Evolutionary conservation across 30 jellyfish, hydroid and myxozoan species (phyloP).

Genomic region (Phacellophora camtschatica): DNA sequence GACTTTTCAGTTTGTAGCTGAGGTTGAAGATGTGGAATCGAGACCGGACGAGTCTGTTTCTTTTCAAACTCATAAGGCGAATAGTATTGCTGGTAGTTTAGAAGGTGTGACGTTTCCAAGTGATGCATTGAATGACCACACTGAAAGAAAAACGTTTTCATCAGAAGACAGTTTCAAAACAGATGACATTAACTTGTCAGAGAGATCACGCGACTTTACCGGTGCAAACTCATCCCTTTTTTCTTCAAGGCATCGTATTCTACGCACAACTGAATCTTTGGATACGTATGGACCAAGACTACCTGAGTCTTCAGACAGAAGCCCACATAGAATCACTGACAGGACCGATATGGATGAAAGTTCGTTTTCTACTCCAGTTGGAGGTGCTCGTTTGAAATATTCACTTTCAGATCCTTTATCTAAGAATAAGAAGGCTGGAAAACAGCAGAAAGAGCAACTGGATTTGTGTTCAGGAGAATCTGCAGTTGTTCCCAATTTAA

Average conservation of each 20-base stretch:
- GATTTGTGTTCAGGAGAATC: neutral
- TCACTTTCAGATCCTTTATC: slow-evolving; percentile 52
- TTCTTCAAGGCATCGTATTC: slow-evolving; percentile 55
- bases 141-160: neutral
- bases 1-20: neutral
- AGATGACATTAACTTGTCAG: neutral
- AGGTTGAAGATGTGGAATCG: neutral
- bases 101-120: neutral
- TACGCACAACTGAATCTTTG: slow-evolving; percentile 20
- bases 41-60: neutral
- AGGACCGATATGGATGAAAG: slow-evolving; percentile 28
- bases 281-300: neutral
- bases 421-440: neutral
- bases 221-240: slow-evolving; percentile 8
- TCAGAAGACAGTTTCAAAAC: neutral
- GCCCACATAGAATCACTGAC: slow-evolving; percentile 18
- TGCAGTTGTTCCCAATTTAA: neutral
- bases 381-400: slow-evolving; percentile 8
- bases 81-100: neutral
- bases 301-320: neutral
- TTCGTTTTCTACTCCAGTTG: neutral
- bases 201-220: neutral
- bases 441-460: neutral
- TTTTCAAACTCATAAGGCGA: neutral
- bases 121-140: neutral